A percentile compares a stretch with the other conserved stretches of the same genome.
Evolutionary conservation across 1,140 invertebrate genomes (phyloP).

Genomic region (Trissolcus basalis): DNA sequence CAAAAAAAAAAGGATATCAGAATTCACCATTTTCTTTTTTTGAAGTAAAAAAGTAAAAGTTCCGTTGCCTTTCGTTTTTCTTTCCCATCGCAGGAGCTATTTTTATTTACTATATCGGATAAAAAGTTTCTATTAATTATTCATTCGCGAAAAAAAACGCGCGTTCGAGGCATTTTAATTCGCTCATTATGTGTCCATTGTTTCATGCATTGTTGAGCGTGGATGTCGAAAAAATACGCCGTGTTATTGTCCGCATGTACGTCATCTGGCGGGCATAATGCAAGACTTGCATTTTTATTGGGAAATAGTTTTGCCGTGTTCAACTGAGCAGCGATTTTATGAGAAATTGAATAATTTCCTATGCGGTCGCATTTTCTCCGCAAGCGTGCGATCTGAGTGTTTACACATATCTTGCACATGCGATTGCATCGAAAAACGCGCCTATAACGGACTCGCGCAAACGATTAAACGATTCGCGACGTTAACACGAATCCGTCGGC

Average conservation of each 20-base stretch:
- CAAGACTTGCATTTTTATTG: slow-evolving; percentile 32
- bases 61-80: too few species aligned
- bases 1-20: slow-evolving; percentile 6
- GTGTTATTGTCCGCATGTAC: slow-evolving; percentile 24
- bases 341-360: slow-evolving; percentile 49
- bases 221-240: slow-evolving; percentile 10
- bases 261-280: slow-evolving; percentile 21
- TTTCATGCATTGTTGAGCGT: slow-evolving; percentile 2
- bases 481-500: slow-evolving; percentile 53
- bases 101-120: not conserved
- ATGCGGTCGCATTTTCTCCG: slow-evolving; percentile 49
- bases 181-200: slow-evolving; percentile 9
- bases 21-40: too few species aligned
- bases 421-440: slow-evolving; percentile 41
- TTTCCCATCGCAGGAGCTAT: too few species aligned
- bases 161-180: slow-evolving; percentile 27
- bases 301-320: slow-evolving; percentile 42
- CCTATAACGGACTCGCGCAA: slow-evolving; percentile 41
- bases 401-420: slow-evolving; percentile 7
- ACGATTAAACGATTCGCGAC: slow-evolving; percentile 53
- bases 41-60: too few species aligned
- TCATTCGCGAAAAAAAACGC: slow-evolving; percentile 30
- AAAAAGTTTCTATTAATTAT: slow-evolving; percentile 38
- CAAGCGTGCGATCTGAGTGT: slow-evolving; percentile 21
- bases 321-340: slow-evolving; percentile 38